Base-by-base conservation (phyloP, 2,888 invertebrate species). In the Erpobdella octoculata region DNA sequence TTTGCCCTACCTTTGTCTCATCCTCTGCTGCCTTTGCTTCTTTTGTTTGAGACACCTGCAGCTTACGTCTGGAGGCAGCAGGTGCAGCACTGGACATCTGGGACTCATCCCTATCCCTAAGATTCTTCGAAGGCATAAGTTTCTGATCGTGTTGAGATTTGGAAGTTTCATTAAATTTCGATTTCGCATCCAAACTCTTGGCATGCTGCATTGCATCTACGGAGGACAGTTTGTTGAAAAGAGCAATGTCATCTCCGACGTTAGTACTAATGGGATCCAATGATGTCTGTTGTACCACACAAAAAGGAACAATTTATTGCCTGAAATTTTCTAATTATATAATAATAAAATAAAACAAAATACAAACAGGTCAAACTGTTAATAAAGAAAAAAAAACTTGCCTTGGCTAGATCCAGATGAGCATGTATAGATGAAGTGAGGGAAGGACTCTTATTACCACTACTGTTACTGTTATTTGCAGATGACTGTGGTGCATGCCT, bases 231-330 rank as follows among this genome's bases (percentile, higher is more conserved):
- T 67, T 37, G 21, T 67, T 67, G 67, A 67, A 46, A 28, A 67
- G 67, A 21, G 37, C 67, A 33, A 67, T 67, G 67, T 67, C 67
- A 28, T 67, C 67, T 15, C 37, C 46, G 38, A 67, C n/a, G 46
- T 21, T 67, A 46, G 21, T 28, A n/a, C 33, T 41, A 31, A 18
- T 41, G 5, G 37, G 37, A 28, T 21, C 21, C 9, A 25, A 25
- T 8, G 41, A 38, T 5, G 67, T 31, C 28, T 38, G 28, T 8
- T 31, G 35, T 12, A 12, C 46, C 18, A 41, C 12, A 41, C 46
- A 59, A 59, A 21, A 8, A 59, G 9, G 21, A 21, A 12, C 59
- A 59, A 59, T 21, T 15, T 8, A 59, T n/a, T n/a, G n/a, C n/a
- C n/a, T n/a, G n/a, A n/a, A n/a, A n/a, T n/a, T n/a, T n/a, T n/a